A percentile compares a stretch with the other conserved stretches of the same genome.
Evolutionary conservation across 2,797 vertebrate species (phyloP).

Genomic region (Tarsius wallacei): DNA sequence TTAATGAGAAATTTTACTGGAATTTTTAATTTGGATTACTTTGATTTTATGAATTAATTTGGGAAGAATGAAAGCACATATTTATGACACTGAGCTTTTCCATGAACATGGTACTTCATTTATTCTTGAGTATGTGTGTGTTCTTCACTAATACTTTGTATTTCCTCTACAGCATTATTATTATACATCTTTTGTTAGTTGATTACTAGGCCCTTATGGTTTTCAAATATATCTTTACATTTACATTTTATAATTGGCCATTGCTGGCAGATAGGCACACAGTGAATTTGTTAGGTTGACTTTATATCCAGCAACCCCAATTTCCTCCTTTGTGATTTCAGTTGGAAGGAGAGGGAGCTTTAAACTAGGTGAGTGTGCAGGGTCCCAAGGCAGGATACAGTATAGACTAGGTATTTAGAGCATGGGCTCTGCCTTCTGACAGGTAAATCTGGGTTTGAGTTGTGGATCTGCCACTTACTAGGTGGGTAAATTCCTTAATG

Average conservation of each 20-base stretch:
- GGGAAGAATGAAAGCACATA: not conserved
- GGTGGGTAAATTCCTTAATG: not conserved
- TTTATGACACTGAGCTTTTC: conserved; percentile 1
- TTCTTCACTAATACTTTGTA: not conserved
- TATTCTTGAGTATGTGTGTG: not conserved
- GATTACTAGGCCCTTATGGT: not conserved
- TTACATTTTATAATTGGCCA: not conserved
- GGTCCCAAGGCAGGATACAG: not conserved
- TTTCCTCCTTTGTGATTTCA: not conserved
- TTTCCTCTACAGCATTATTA: not conserved
- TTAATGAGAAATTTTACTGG: conserved; percentile 21
- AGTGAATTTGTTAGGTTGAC: not conserved
- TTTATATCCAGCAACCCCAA: not conserved
- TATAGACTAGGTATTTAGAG: not conserved
- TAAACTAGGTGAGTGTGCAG: not conserved
- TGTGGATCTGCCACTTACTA: not conserved
- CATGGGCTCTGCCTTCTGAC: not conserved
- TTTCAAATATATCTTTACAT: not conserved
- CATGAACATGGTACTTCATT: not conserved
- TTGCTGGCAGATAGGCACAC: not conserved
- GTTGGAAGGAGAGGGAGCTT: not conserved
- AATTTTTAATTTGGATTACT: conserved; percentile 12
- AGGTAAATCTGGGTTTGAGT: not conserved
- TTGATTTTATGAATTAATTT: conserved; percentile 43
- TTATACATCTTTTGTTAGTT: not conserved